These are phyloP conservation scores for Phrynosoma platyrhinos DNA, from an alignment of 2,113 vertebrate species.

Conservation along the genomic window DNA sequence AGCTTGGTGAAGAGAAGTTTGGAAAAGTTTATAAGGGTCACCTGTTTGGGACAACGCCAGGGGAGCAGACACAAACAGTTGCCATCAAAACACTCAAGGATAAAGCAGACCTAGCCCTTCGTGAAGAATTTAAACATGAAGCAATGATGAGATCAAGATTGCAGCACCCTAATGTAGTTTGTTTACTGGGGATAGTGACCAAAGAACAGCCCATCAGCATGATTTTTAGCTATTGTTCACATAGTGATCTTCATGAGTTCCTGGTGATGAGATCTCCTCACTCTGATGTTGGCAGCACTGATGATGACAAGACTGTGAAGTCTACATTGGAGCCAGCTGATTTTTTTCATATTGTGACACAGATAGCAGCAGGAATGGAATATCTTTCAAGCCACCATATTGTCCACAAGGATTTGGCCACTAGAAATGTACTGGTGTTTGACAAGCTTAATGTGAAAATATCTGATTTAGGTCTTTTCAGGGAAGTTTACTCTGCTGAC, in stretches of 20 bases:
- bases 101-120: slow-evolving; percentile 88
- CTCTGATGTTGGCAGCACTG: slow-evolving; percentile 93
- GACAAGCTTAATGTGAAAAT: slow-evolving; percentile 95
- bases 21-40: slow-evolving; percentile 97
- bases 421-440: slow-evolving; percentile 92
- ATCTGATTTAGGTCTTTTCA: slow-evolving; percentile 92
- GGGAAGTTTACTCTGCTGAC: slow-evolving; percentile 96
- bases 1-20: slow-evolving; percentile 94
- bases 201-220: slow-evolving; percentile 95
- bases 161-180: slow-evolving; percentile 93
- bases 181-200: slow-evolving; percentile 89
- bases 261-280: slow-evolving; percentile 95
- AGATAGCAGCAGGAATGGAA: slow-evolving; percentile 96
- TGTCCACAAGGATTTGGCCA: slow-evolving; percentile 95
- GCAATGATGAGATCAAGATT: slow-evolving; percentile 87
- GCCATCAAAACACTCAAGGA: slow-evolving; percentile 96
- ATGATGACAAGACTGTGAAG: slow-evolving; percentile 92
- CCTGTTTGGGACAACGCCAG: slow-evolving; percentile 87
- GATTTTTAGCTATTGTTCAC: slow-evolving; percentile 90
- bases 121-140: slow-evolving; percentile 95
- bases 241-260: slow-evolving; percentile 95
- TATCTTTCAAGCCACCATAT: slow-evolving; percentile 93
- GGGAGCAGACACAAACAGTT: slow-evolving; percentile 91
- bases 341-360: slow-evolving; percentile 91
- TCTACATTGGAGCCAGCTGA: slow-evolving; percentile 93